These are phyloP conservation scores for Seriola aureovittata DNA, from an alignment of 2,113 vertebrate genomes.

Conservation along the genomic window DNA sequence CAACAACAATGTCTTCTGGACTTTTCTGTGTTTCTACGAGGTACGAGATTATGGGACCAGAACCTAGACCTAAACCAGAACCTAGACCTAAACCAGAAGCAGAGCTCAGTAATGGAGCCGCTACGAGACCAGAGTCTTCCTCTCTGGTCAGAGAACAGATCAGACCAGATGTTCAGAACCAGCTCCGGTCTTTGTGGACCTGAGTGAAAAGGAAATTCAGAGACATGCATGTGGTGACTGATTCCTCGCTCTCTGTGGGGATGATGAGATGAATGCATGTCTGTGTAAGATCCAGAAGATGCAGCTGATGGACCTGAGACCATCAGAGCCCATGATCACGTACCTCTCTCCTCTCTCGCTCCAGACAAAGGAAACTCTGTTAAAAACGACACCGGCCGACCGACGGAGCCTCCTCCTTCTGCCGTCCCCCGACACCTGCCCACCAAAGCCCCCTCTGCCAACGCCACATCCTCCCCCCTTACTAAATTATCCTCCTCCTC, in stretches of 20 bases:
- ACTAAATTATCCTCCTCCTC: slow-evolving; percentile 51
- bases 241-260: neutral
- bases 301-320: neutral
- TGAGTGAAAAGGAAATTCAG: neutral
- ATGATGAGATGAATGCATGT: neutral
- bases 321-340: slow-evolving; percentile 44
- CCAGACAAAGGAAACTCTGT: slow-evolving; percentile 73
- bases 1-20: slow-evolving; percentile 23
- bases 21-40: slow-evolving; percentile 51
- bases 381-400: slow-evolving; percentile 66
- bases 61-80: neutral
- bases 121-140: too few relatives aligned
- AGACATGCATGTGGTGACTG: neutral
- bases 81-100: too few relatives aligned
- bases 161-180: too few relatives aligned
- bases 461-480: slow-evolving; percentile 52
- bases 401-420: slow-evolving; percentile 45
- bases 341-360: slow-evolving; percentile 61
- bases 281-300: too few relatives aligned
- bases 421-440: slow-evolving; percentile 58
- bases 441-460: slow-evolving; percentile 61
- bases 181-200: too few relatives aligned
- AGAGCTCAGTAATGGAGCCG: too few relatives aligned
- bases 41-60: slow-evolving; percentile 58
- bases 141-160: too few relatives aligned